Base-by-base conservation (phyloP, 64 coral and sea anemone species). In the Hydrozoanthus tunicans region DNA sequence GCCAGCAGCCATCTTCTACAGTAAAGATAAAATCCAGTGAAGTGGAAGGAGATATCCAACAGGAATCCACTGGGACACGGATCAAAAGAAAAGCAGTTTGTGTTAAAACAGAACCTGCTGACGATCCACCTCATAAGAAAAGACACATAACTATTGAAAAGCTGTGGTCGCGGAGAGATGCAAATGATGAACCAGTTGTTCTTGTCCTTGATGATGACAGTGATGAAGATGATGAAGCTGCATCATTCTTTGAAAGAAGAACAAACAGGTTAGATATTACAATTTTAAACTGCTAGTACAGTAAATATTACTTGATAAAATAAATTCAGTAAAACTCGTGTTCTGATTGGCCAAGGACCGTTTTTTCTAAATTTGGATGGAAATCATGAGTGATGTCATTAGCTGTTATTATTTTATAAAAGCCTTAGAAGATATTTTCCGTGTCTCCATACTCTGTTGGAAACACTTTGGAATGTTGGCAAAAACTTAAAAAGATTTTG, bases 151-250 rank as follows among this genome's bases (percentile, higher is more conserved):
- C n/a, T 17, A 26, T 73, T 72, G 55, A 86, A 55, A 59, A 54
- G 9, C 3, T 8, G 0, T 72, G 54, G 10, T 54, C 65, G 57
- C 1, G 1, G 14, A 53, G 53, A 9, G 62, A 7, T 23, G 56
- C 56, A 4, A 58, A 66, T 15, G 65, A 70, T 27, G 83, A 86
- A 57, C 83, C 83, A 56, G 68, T 86, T 55, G 64, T 86, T n/a
- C 83, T 86, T 71, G 67, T 86, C 53, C 83, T 86, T 59, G 83
- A 86, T 86, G 83, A 86, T 43, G 83, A 86, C 5, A 67, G 68
- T 73, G 20, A 86, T 32, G 67, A 20, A 20, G 20, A 73, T 13
- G 53, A 12, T 20, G 11, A 6, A 58, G 67, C 26, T 57, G n/a
- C 13, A 24, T 20, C 51, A 14, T 86, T 67, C 14, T 72, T 5